These are phyloP conservation scores for Limnothrissa miodon DNA, from an alignment of 2,113 vertebrate species.

Conservation along the genomic window DNA sequence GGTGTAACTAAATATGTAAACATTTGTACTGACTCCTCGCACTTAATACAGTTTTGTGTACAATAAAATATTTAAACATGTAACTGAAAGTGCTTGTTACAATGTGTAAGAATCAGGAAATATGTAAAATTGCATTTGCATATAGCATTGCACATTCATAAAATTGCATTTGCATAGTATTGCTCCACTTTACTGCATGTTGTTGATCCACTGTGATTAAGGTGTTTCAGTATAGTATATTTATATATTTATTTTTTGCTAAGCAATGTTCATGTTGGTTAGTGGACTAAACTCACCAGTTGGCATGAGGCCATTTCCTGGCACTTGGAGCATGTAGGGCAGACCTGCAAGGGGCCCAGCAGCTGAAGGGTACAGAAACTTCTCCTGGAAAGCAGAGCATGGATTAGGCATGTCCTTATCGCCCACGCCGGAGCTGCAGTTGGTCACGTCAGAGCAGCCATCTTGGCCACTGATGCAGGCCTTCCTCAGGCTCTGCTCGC, in stretches of 20 bases:
- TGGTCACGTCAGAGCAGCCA: slow-evolving; percentile 63
- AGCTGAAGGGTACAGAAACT: slow-evolving; percentile 74
- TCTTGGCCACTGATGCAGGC: slow-evolving; percentile 65
- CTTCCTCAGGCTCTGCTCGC: slow-evolving; percentile 68
- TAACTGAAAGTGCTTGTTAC: too few relatives aligned
- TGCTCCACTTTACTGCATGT: too few relatives aligned
- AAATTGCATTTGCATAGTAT: too few relatives aligned
- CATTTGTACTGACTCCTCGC: too few relatives aligned
- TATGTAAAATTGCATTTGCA: too few relatives aligned
- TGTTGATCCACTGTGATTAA: too few relatives aligned
- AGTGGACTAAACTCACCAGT: slow-evolving; percentile 56
- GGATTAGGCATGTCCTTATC: slow-evolving; percentile 75
- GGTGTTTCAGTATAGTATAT: background rate
- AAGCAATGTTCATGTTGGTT: background rate
- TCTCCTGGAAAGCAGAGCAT: slow-evolving; percentile 77
- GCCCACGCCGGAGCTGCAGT: slow-evolving; percentile 56
- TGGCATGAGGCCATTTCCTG: slow-evolving; percentile 68
- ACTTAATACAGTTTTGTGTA: too few relatives aligned
- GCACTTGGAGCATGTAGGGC: slow-evolving; percentile 76
- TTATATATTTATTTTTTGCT: background rate
- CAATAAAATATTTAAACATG: too few relatives aligned
- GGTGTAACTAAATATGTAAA: too few relatives aligned
- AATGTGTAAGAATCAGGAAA: too few relatives aligned
- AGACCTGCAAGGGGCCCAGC: slow-evolving; percentile 66
- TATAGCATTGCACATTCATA: too few relatives aligned